These are phyloP conservation scores for Hylia prasina DNA, from an alignment of 2,113 vertebrate species.

Conservation along the genomic window DNA sequence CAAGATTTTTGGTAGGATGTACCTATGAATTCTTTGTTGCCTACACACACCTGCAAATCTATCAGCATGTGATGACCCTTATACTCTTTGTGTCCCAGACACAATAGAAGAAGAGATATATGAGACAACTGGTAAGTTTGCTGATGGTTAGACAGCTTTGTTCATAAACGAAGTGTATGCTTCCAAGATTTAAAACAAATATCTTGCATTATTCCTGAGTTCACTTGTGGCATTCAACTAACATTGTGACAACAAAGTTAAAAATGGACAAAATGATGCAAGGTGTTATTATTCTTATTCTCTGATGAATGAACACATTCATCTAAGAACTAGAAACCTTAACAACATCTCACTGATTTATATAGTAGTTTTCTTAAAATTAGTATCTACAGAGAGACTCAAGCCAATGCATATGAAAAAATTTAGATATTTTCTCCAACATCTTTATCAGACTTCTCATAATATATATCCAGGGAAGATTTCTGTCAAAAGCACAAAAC, in stretches of 20 bases:
- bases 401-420: background rate
- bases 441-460: background rate
- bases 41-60: background rate
- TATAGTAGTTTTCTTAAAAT: background rate
- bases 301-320: background rate
- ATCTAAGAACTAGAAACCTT: background rate
- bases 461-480: background rate
- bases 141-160: background rate
- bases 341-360: background rate
- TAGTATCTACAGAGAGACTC: background rate
- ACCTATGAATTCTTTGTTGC: background rate
- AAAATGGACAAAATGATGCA: background rate
- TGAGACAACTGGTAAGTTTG: background rate
- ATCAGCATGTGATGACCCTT: background rate
- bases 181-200: background rate
- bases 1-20: background rate
- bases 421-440: background rate
- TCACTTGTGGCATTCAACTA: background rate
- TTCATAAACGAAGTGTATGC: background rate
- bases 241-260: background rate
- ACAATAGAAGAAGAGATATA: background rate
- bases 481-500: background rate
- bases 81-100: background rate
- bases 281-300: background rate
- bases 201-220: background rate